phyloP scores from a whole-genome alignment of 2,888 invertebrate species.

The Griposia aprilina region DNA sequence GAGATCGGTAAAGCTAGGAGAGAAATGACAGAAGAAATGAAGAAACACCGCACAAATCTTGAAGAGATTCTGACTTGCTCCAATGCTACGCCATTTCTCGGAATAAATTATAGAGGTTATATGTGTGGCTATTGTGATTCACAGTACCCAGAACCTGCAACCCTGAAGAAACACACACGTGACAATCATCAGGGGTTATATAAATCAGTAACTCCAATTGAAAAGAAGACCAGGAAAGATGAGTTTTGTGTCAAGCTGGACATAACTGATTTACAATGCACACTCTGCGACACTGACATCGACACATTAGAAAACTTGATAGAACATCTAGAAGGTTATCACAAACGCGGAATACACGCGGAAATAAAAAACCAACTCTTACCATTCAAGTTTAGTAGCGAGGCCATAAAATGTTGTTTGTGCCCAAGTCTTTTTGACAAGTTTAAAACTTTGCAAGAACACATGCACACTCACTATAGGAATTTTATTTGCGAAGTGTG shows the following conservation, averaged over 20 bases:
- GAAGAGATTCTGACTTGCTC: slow-evolving; percentile 52
- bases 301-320: slow-evolving; percentile 38
- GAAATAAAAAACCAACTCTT: slow-evolving; percentile 74
- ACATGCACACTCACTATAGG: slow-evolving; percentile 79
- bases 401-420: slow-evolving; percentile 72
- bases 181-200: slow-evolving; percentile 57
- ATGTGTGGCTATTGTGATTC: slow-evolving; percentile 70
- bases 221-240: neutral
- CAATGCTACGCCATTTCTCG: slow-evolving; percentile 74
- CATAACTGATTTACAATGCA: slow-evolving; percentile 29
- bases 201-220: neutral
- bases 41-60: slow-evolving; percentile 37
- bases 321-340: slow-evolving; percentile 47
- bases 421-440: slow-evolving; percentile 73
- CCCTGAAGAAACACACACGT: slow-evolving; percentile 70
- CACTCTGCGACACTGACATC: slow-evolving; percentile 24
- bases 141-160: slow-evolving; percentile 41
- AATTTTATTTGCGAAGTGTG: slow-evolving; percentile 78
- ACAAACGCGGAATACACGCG: slow-evolving; percentile 35
- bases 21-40: slow-evolving; percentile 19
- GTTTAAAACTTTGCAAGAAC: slow-evolving; percentile 76
- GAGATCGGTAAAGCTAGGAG: slow-evolving; percentile 4
- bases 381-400: slow-evolving; percentile 78
- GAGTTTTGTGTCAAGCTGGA: slow-evolving; percentile 27
- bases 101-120: slow-evolving; percentile 68